Evolutionary conservation across 2,797 vertebrate species (phyloP).

Genomic region (Acipenser ruthenus): DNA sequence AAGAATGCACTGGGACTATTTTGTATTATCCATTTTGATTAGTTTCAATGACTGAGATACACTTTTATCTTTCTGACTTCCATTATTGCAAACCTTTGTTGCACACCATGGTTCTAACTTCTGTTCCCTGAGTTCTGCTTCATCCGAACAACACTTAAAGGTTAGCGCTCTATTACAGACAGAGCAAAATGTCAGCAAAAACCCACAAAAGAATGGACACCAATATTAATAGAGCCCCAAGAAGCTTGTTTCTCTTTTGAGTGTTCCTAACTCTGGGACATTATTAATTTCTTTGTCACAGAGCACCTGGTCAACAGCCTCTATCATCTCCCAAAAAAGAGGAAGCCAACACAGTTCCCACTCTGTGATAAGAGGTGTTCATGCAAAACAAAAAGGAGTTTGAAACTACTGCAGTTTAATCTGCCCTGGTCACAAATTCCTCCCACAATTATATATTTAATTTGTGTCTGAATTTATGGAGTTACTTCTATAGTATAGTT

Average conservation of each 20-base stretch:
- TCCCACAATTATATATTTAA: constrained; percentile 2
- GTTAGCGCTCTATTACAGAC: constrained; percentile 52
- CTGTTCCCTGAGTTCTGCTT: constrained; percentile 26
- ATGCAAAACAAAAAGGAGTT: no score
- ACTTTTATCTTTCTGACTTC: not conserved
- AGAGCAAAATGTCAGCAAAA: constrained; percentile 35
- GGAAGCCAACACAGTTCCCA: not conserved
- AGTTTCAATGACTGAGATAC: not conserved
- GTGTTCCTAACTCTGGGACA: constrained; percentile 29
- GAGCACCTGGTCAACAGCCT: constrained; percentile 15
- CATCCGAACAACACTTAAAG: constrained; percentile 58
- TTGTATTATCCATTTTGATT: not conserved
- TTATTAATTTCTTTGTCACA: constrained; percentile 28
- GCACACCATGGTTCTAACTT: constrained; percentile 7
- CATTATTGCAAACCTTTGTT: constrained; percentile 9
- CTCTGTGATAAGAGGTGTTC: no score
- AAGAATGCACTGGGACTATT: not conserved
- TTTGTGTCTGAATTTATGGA: no score
- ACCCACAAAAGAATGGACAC: constrained; percentile 4
- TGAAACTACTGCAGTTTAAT: no score
- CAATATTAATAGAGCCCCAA: constrained; percentile 6
- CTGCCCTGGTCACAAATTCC: no score
- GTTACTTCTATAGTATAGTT: no score
- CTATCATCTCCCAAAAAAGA: constrained; percentile 18
- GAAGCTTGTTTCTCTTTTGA: constrained; percentile 29